phyloP scores from a whole-genome alignment of 2,113 vertebrate genomes.

The Nyctereutes procyonoides region DNA sequence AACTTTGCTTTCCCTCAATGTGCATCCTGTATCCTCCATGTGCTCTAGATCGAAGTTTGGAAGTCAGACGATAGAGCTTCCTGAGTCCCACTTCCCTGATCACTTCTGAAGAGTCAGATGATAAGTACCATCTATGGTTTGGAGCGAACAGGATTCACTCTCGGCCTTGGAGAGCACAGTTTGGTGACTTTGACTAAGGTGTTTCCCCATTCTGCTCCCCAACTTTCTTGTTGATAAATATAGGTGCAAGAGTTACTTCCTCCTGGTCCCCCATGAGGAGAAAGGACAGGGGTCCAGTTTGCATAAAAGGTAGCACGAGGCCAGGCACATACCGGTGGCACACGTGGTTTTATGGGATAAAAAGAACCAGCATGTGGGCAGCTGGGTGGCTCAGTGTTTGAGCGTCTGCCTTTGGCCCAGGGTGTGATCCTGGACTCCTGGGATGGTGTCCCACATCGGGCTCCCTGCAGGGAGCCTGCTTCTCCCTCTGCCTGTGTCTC shows the following conservation, averaged over 20 bases:
- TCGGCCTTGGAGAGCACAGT: not conserved
- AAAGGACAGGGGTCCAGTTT: not conserved
- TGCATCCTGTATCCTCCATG: not conserved
- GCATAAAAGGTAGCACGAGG: accelerated
- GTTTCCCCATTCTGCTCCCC: not conserved
- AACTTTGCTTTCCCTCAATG: too few species aligned
- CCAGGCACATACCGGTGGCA: not conserved
- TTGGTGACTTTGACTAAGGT: not conserved
- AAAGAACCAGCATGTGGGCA: too few species aligned
- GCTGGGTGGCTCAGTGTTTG: too few species aligned
- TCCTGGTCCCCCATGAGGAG: not conserved
- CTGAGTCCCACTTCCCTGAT: accelerated
- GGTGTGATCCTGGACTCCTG: too few species aligned
- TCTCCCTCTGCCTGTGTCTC: too few species aligned
- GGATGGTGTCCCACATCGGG: too few species aligned
- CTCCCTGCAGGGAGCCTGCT: too few species aligned
- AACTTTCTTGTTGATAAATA: not conserved
- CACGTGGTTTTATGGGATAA: too few species aligned
- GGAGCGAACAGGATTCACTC: too few species aligned
- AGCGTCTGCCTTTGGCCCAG: too few species aligned
- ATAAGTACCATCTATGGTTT: accelerated
- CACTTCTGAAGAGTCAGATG: not conserved
- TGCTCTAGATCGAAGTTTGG: too few species aligned
- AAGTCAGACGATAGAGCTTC: not conserved
- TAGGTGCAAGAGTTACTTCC: accelerated